Base-by-base conservation (phyloP, 1,140 invertebrate genomes). In the Drosophila biarmipes region DNA sequence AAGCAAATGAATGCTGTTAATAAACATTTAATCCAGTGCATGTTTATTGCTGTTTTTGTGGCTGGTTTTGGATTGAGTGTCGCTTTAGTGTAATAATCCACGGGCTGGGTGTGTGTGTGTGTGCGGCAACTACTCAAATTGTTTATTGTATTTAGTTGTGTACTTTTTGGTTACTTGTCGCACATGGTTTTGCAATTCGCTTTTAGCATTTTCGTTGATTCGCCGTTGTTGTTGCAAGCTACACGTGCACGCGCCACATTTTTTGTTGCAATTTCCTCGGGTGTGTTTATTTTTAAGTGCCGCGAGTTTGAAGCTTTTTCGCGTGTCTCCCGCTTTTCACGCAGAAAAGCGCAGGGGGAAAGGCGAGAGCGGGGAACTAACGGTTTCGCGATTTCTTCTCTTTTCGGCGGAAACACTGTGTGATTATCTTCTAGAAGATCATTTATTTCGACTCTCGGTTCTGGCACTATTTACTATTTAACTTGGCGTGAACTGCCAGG, bases 1-100 rank as follows among this genome's bases (percentile, higher is more conserved):
- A 87, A 80, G 73, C 80, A 90, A 79, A 91, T 73, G 43, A 91
- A 87, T 79, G 90, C 87, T 45, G 80, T 84, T 78, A 90, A 80
- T 90, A 90, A 89, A 81, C 90, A 79, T 90, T 91, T 91, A 89
- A 91, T 91, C 90, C 90, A 91, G 87, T 91, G 76, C 90, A 91
- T 91, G 80, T 87, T 91, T 87, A 87, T 86, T 86, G 68, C n/a
- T 72, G 67, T 57, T 74, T 43, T 61, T 63, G 55, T 64, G 73
- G 57, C 59, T 49, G 42, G 42, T 73, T 21, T 63, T 80, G 75
- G 52, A 72, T 79, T 76, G 80, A 69, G 81, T 71, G 63, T 67
- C 58, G 66, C 52, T 74, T 34, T 48, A 78, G 82, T 86, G 82
- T 87, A 82, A 89, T 87, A 87, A 89, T 87, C 82, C 82, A 78